These are phyloP conservation scores for Metaphire vulgaris DNA, from an alignment of 1,140 invertebrate species.

Conservation along the genomic window DNA sequence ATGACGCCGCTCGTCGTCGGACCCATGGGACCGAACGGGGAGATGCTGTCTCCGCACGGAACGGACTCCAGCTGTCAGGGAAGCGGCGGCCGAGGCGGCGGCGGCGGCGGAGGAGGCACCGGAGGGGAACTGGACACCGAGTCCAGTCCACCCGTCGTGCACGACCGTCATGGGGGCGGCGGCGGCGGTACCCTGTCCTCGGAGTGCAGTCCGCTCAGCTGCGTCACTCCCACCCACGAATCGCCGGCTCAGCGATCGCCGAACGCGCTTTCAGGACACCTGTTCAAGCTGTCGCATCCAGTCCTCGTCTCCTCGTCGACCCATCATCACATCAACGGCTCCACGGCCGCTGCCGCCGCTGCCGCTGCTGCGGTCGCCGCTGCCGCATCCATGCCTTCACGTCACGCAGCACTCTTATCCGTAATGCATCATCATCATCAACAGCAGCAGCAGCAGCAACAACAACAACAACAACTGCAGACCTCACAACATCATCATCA, in stretches of 20 bases:
- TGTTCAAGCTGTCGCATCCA: neutral
- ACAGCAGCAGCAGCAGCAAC: neutral
- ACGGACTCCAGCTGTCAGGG: neutral
- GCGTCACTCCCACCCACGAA: neutral
- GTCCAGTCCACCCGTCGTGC: neutral
- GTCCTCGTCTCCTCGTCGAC: neutral
- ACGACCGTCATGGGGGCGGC: neutral
- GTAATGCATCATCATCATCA: neutral
- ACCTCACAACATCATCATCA: neutral
- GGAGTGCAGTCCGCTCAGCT: neutral
- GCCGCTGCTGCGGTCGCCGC: neutral
- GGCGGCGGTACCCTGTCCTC: too few species aligned
- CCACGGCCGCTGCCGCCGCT: neutral
- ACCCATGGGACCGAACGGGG: neutral
- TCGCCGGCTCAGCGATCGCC: neutral
- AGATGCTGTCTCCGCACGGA: neutral
- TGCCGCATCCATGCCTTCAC: neutral
- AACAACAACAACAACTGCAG: neutral
- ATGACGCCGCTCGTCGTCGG: conserved; percentile 26
- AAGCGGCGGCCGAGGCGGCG: neutral
- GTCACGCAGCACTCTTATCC: neutral
- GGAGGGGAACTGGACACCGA: neutral
- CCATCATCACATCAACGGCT: neutral
- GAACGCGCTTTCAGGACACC: neutral
- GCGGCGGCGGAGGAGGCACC: neutral